A percentile compares a stretch with the other conserved stretches of the same genome.
Conservation (phyloP, 2,113 vertebrate species). For the Clarias magur region DNA sequence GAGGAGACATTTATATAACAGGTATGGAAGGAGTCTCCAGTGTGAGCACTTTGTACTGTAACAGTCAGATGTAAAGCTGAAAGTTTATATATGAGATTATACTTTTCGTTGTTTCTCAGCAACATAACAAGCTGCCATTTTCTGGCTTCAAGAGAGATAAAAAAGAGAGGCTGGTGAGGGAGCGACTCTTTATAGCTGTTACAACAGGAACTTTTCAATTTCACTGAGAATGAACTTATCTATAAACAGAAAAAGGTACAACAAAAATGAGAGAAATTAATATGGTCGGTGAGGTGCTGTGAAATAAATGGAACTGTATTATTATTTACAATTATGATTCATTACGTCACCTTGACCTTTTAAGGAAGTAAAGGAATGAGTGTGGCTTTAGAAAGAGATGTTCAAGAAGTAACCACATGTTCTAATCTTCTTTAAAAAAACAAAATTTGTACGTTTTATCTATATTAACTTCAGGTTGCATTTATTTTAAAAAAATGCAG, state of each 20-base stretch:
- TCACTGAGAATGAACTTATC: background rate
- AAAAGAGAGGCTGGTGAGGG: background rate
- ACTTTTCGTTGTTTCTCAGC: background rate
- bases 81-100: background rate
- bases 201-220: background rate
- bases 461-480: background rate
- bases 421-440: too few species aligned
- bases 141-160: background rate
- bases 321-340: background rate
- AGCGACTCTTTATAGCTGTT: background rate
- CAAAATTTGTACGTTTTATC: background rate
- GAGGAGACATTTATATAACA: background rate
- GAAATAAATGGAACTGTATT: background rate
- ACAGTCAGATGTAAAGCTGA: background rate
- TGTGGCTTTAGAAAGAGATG: background rate
- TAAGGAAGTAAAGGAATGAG: too few species aligned
- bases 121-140: background rate
- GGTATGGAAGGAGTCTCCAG: background rate
- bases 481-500: background rate
- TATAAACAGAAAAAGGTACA: background rate
- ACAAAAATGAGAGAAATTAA: background rate
- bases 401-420: background rate
- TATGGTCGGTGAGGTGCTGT: background rate
- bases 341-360: too few species aligned
- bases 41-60: background rate